A percentile compares a stretch with the other conserved stretches of the same genome.
These are phyloP conservation scores for Chloroceryle aenea DNA, from an alignment of 2,113 vertebrate species.

Conservation along the genomic window DNA sequence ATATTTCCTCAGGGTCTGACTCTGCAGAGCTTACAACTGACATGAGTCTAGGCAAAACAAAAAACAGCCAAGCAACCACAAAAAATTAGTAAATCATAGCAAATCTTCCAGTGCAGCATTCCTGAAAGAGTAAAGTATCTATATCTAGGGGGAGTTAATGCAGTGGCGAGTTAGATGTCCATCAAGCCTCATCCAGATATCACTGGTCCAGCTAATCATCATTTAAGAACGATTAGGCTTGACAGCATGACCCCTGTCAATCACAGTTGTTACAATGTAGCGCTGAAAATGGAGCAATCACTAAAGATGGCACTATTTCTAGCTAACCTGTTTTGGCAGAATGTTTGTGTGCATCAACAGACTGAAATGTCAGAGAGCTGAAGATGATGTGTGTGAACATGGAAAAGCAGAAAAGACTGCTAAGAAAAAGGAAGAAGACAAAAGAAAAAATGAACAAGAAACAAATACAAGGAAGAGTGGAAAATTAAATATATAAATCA, in stretches of 20 bases:
- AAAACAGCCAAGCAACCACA: background rate
- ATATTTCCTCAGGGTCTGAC: background rate
- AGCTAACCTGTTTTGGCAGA: conserved; percentile 51
- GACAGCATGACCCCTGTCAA: conserved; percentile 34
- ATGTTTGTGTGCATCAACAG: conserved; percentile 43
- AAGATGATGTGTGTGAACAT: conserved; percentile 29
- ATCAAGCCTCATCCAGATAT: background rate
- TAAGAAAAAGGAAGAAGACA: background rate
- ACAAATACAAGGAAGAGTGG: background rate
- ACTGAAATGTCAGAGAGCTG: conserved; percentile 43
- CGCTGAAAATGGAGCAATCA: conserved; percentile 60
- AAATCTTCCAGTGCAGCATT: background rate
- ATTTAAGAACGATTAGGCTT: background rate
- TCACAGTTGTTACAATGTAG: background rate
- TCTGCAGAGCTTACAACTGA: background rate
- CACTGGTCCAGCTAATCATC: background rate
- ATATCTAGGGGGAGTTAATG: background rate
- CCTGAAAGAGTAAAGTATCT: background rate
- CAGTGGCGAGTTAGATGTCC: background rate
- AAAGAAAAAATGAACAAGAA: background rate
- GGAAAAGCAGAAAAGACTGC: conserved; percentile 10
- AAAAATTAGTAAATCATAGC: background rate
- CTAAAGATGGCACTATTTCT: conserved; percentile 23
- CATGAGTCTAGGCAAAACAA: background rate
- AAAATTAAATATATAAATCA: background rate